These are phyloP conservation scores for Pammene aurita DNA, from an alignment of 2,888 invertebrate species.

Conservation along the genomic window DNA sequence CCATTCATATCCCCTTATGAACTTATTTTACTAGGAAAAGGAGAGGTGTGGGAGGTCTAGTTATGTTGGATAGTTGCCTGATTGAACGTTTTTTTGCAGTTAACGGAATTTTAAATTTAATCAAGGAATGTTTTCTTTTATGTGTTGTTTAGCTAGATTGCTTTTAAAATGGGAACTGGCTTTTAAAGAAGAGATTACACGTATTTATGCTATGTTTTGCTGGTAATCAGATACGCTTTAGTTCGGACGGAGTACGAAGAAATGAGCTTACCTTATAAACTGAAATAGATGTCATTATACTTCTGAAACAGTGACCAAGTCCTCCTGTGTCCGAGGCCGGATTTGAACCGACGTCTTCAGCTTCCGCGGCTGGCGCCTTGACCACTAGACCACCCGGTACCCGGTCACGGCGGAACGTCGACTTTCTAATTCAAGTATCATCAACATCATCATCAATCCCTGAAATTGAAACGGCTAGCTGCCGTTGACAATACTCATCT, in stretches of 20 bases:
- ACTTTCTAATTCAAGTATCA: too few relatives aligned
- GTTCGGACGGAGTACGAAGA: not conserved
- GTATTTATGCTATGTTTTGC: not conserved
- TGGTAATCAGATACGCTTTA: not conserved
- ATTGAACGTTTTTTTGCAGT: slow-evolving; percentile 39
- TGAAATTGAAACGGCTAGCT: too few relatives aligned
- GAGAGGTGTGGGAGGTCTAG: slow-evolving; percentile 4
- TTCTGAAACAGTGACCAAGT: too few relatives aligned
- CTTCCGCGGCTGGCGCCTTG: too few relatives aligned
- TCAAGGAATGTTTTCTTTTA: slow-evolving; percentile 43
- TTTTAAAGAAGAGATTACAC: slow-evolving; percentile 15
- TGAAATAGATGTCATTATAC: too few relatives aligned
- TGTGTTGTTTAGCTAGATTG: slow-evolving; percentile 43
- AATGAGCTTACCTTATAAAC: too few relatives aligned
- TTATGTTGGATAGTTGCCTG: slow-evolving; percentile 8
- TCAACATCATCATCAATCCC: too few relatives aligned
- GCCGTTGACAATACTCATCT: too few relatives aligned
- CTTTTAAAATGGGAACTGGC: slow-evolving; percentile 40
- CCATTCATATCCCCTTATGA: not conserved
- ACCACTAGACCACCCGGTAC: too few relatives aligned
- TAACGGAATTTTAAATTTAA: slow-evolving; percentile 43
- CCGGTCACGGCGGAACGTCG: too few relatives aligned
- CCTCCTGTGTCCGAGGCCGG: too few relatives aligned
- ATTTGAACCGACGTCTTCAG: too few relatives aligned
- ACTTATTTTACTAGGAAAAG: not conserved